Conservation (phyloP, 2,888 invertebrate genomes). For the Odontocerum albicorne region DNA sequence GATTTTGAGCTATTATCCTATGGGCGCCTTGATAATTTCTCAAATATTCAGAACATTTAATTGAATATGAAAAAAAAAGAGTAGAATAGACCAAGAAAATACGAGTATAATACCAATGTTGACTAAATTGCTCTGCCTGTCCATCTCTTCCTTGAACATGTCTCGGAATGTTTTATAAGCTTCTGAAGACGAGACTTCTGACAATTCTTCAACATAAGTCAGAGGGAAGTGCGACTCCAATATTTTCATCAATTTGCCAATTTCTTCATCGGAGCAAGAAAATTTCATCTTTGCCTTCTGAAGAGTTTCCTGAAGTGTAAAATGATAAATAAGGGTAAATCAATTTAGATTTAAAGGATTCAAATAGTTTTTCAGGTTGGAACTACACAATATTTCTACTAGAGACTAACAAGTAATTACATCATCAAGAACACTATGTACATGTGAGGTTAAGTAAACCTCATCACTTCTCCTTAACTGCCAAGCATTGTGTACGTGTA, state of each 20-base stretch:
- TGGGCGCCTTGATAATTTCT: no score
- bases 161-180: slow-evolving; percentile 15
- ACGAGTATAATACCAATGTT: slow-evolving; percentile 3
- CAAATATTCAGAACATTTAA: not conserved
- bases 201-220: slow-evolving; percentile 4
- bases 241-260: slow-evolving; percentile 10
- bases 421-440: not conserved
- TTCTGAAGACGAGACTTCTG: not conserved
- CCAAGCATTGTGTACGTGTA: no score
- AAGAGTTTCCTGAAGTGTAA: slow-evolving; percentile 11
- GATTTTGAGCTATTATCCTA: no score
- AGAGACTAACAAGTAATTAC: no score
- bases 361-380: no score
- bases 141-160: slow-evolving; percentile 24
- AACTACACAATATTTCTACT: no score
- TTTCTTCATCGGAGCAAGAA: slow-evolving; percentile 7
- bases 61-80: not conserved
- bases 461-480: no score
- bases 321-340: not conserved
- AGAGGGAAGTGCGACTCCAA: slow-evolving; percentile 9
- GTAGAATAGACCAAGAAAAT: not conserved
- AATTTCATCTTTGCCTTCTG: slow-evolving; percentile 27
- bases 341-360: no score
- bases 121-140: slow-evolving; percentile 1
- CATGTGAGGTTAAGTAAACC: not conserved